Evolutionary conservation across 53 echinoderm and acorn worm species (phyloP), one percentile per base, ranked within the genome.

Genomic region (Holothuria scabra): DNA sequence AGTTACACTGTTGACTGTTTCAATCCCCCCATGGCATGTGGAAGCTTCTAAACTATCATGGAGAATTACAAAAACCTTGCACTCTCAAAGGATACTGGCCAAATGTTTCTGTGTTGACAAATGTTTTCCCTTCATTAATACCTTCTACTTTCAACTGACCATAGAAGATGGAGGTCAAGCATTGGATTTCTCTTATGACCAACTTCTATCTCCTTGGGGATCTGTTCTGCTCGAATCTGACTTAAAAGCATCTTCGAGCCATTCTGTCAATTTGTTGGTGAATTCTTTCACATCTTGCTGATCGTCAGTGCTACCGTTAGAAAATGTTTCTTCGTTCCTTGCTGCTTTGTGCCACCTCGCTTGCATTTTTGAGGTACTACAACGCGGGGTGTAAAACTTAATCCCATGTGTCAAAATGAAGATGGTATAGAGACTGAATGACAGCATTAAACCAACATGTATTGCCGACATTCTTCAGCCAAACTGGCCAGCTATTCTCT

Each of bases 281-380:
- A 97, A 97, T 72, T 97, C 97, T 91, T 94, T 97, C 21, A 97
- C 97, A 87, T 97, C 97, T 90, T 97, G 97, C 67, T 97, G 97
- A 55, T 92, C 91, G 68, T 96, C 93, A 1, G 85, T 85, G 34
- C 95, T 87, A 4, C 92, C 93, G 33, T 88, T 89, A 49, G 83
- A 88, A 76, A 97, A 97, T 4, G 94, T 94, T 24, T 91, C 94
- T 59, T 97, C 94, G n/a, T n/a, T n/a, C n/a, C n/a, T n/a, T n/a
- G n/a, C n/a, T n/a, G n/a, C n/a, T n/a, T n/a, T n/a, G n/a, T n/a
- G n/a, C n/a, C n/a, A n/a, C n/a, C n/a, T n/a, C n/a, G n/a, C n/a
- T n/a, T n/a, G n/a, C n/a, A n/a, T n/a, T n/a, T n/a, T n/a, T n/a
- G n/a, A n/a, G n/a, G n/a, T n/a, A n/a, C n/a, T n/a, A n/a, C n/a